A percentile compares a stretch with the other conserved stretches of the same genome.
These are phyloP conservation scores for Pollenia angustigena DNA, from an alignment of 2,888 invertebrate genomes.

Conservation along the genomic window DNA sequence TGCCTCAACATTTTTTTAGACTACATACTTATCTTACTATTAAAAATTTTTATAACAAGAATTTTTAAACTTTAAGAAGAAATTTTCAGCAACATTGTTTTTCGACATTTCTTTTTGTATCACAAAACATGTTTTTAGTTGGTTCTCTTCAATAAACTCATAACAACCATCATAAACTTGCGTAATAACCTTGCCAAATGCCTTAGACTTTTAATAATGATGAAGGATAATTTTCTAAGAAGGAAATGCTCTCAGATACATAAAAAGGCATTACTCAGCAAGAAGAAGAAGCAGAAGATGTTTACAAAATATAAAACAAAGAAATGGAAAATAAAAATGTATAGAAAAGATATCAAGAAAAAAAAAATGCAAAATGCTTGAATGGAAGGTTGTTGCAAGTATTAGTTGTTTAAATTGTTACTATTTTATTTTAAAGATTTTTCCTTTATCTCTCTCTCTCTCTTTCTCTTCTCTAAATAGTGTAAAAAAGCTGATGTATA, in stretches of 20 bases:
- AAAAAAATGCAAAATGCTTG: conserved; percentile 53
- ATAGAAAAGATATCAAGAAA: neutral
- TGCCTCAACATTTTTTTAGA: neutral
- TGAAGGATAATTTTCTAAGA: conserved; percentile 65
- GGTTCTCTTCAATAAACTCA: neutral
- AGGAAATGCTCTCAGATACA: conserved; percentile 41
- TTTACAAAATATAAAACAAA: neutral
- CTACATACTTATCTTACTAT: too few relatives aligned
- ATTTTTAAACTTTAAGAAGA: too few relatives aligned
- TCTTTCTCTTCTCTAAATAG: conserved; percentile 32
- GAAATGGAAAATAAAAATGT: conserved; percentile 9
- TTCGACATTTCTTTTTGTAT: too few relatives aligned
- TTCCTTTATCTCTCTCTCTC: neutral
- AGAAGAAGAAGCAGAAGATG: neutral
- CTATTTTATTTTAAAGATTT: conserved; percentile 11
- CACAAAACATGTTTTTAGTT: neutral
- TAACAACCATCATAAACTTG: conserved; percentile 18
- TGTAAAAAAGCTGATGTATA: conserved; percentile 9
- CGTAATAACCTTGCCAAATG: conserved; percentile 66
- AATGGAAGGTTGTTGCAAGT: conserved; percentile 64
- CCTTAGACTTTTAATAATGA: conserved; percentile 66
- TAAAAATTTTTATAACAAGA: too few relatives aligned
- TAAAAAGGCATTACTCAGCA: conserved; percentile 4
- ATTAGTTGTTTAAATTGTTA: conserved; percentile 53
- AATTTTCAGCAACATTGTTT: too few relatives aligned